phyloP scores from a whole-genome alignment of 1,140 invertebrate species.

The Bombus pascuorum region DNA sequence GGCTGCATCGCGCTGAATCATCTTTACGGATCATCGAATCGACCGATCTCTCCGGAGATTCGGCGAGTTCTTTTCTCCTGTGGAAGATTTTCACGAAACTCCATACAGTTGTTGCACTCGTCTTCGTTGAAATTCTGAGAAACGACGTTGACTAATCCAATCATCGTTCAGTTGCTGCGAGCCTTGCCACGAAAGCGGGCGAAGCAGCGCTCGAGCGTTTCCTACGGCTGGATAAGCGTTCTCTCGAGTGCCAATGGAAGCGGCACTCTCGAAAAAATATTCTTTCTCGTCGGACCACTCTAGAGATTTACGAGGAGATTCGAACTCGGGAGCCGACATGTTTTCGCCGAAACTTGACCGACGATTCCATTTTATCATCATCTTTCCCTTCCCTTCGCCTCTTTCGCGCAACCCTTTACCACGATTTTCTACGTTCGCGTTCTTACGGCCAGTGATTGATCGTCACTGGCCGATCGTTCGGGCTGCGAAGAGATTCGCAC shows the following conservation, averaged over 20 bases:
- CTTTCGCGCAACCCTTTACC: constrained; percentile 13
- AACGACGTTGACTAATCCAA: constrained; percentile 50
- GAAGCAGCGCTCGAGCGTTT: neutral
- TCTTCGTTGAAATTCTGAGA: neutral
- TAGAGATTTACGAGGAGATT: constrained; percentile 72
- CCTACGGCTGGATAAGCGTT: constrained; percentile 19
- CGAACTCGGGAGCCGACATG: constrained; percentile 27
- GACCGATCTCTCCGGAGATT: neutral
- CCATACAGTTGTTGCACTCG: neutral
- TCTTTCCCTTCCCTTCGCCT: constrained; percentile 13
- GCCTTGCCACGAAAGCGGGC: constrained; percentile 4
- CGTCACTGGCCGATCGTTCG: neutral
- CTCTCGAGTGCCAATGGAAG: constrained; percentile 15
- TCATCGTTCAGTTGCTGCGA: constrained; percentile 36
- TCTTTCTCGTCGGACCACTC: constrained; percentile 55
- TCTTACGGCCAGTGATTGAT: neutral
- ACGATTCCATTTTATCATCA: constrained; percentile 70
- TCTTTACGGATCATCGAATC: neutral
- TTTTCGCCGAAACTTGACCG: constrained; percentile 57
- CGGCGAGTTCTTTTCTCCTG: neutral
- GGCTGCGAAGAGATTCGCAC: neutral
- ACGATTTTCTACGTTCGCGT: neutral
- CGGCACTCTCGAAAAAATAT: constrained; percentile 53
- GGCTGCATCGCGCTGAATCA: neutral
- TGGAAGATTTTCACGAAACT: neutral